phyloP scores from a whole-genome alignment of 2,888 invertebrate genomes.

The Coelopa pilipes region DNA sequence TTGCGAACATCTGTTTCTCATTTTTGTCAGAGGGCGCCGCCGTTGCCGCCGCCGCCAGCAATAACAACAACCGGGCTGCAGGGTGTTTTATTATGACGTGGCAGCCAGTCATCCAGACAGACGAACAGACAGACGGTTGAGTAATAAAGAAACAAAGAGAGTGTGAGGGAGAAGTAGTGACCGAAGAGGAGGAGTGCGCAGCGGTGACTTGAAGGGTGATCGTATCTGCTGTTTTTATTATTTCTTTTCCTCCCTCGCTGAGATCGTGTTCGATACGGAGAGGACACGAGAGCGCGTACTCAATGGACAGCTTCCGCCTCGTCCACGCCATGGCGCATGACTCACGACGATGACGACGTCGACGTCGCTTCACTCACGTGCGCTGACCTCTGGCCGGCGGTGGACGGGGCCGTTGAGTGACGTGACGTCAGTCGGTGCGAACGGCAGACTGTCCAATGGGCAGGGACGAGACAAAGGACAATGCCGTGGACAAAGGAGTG shows the following conservation, averaged over 20 bases:
- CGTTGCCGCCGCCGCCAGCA: neutral
- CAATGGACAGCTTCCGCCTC: neutral
- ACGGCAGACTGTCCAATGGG: neutral
- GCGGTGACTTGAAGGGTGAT: no score
- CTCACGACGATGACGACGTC: no score
- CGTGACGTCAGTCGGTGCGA: neutral
- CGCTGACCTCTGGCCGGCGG: neutral
- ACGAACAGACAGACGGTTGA: no score
- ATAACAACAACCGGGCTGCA: neutral
- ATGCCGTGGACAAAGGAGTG: neutral
- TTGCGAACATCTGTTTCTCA: conserved; percentile 9
- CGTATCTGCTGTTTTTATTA: no score
- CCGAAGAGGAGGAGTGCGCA: neutral
- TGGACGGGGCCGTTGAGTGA: neutral
- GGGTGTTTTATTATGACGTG: neutral
- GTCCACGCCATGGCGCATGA: neutral
- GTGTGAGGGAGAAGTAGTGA: neutral
- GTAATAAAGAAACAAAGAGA: neutral
- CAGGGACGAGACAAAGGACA: neutral
- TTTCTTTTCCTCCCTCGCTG: no score
- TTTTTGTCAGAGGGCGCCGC: no score
- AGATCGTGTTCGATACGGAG: conserved; percentile 10
- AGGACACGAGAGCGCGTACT: neutral
- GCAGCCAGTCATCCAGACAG: neutral
- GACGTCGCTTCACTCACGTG: neutral